A percentile compares a stretch with the other conserved stretches of the same genome.
Conservation (phyloP, 2,888 invertebrate species). For the Parelbella ahira region DNA sequence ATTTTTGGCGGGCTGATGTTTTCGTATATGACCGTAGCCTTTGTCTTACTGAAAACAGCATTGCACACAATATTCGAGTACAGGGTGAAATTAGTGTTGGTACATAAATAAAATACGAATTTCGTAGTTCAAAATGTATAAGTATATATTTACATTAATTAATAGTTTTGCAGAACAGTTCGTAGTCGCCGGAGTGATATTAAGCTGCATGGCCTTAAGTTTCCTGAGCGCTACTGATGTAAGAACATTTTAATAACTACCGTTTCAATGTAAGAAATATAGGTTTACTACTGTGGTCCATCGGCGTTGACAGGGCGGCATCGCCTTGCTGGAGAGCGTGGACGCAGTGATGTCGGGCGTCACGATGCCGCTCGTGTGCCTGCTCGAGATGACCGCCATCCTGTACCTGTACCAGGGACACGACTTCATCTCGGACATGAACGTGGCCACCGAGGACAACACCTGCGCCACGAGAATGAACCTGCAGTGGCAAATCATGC, state of each 20-base stretch:
- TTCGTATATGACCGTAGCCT: constrained; percentile 58
- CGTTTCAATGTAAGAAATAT: no score
- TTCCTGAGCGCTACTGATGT: constrained; percentile 54
- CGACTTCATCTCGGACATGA: constrained; percentile 65
- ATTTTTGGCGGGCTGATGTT: constrained; percentile 59
- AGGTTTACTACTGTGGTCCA: no score
- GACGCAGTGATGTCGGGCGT: constrained; percentile 54
- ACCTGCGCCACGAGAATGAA: constrained; percentile 51
- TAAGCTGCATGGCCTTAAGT: constrained; percentile 54
- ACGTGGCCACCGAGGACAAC: constrained; percentile 62
- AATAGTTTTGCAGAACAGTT: constrained; percentile 60
- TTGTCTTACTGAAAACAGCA: constrained; percentile 54
- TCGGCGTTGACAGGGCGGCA: constrained; percentile 53
- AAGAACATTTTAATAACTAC: no score
- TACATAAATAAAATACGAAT: no score
- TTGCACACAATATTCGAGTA: constrained; percentile 70
- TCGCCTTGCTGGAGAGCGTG: constrained; percentile 57
- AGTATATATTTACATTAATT: no score
- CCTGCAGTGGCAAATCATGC: constrained; percentile 57
- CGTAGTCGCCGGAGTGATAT: constrained; percentile 47
- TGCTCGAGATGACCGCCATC: constrained; percentile 52
- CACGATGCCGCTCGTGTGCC: constrained; percentile 47
- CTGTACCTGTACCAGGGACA: constrained; percentile 56
- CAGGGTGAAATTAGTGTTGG: constrained; percentile 67
- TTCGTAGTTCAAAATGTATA: no score